These are phyloP conservation scores for Lordiphosa andalusiaca DNA, from an alignment of 2,888 invertebrate genomes.

Conservation along the genomic window DNA sequence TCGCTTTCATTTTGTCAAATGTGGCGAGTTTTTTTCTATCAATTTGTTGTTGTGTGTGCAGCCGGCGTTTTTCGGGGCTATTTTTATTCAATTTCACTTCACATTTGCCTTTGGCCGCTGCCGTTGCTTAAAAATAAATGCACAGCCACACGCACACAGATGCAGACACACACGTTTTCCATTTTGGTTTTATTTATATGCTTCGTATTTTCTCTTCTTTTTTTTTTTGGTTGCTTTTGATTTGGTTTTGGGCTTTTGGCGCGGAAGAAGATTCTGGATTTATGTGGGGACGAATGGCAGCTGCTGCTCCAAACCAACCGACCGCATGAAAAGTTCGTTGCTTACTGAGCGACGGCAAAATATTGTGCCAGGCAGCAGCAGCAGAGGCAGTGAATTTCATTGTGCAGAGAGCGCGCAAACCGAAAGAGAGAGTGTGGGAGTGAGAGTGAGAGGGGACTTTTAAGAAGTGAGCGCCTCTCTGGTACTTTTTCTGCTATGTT, in stretches of 20 bases:
- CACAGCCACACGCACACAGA: conserved; percentile 28
- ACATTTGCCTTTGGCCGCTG: conserved; percentile 46
- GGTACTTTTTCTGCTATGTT: conserved; percentile 39
- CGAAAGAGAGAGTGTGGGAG: conserved; percentile 17
- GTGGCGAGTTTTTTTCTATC: conserved; percentile 34
- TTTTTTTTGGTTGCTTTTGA: conserved; percentile 20
- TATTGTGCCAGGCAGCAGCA: conserved; percentile 59
- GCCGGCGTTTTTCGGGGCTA: conserved; percentile 11
- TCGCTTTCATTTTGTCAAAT: conserved; percentile 58
- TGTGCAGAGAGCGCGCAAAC: conserved; percentile 27
- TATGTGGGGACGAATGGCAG: conserved; percentile 5
- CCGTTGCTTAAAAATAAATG: conserved; percentile 66
- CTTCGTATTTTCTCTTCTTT: conserved; percentile 23
- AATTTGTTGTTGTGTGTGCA: conserved; percentile 16
- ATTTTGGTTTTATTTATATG: conserved; percentile 56
- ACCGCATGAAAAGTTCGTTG: conserved; percentile 66
- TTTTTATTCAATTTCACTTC: conserved; percentile 42
- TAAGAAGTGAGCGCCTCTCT: not conserved
- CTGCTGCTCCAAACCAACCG: conserved; percentile 36
- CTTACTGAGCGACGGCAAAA: conserved; percentile 63
- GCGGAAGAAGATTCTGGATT: conserved; percentile 26
- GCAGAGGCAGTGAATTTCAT: conserved; percentile 13
- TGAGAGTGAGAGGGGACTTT: conserved; percentile 6
- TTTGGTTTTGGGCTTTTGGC: conserved; percentile 48
- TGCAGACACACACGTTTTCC: conserved; percentile 39